phyloP scores from a whole-genome alignment of 2,888 invertebrate species.

The Watsonalla binaria region DNA sequence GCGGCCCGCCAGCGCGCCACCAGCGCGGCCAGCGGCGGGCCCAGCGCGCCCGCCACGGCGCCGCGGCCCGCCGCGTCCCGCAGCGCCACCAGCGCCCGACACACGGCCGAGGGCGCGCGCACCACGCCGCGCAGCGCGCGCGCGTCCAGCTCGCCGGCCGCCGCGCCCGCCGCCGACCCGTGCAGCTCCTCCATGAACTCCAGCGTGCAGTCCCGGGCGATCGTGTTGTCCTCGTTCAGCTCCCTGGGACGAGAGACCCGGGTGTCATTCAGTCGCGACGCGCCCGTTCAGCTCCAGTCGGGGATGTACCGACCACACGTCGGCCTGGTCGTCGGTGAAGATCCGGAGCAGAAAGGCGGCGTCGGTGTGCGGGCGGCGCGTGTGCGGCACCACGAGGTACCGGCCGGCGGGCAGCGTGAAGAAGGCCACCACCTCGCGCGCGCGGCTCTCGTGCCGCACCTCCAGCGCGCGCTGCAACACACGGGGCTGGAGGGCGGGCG shows the following conservation, averaged over 20 bases:
- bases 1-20: constrained; percentile 50
- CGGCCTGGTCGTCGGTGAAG: constrained; percentile 84
- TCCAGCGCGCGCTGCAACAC: constrained; percentile 79
- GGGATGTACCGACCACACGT: constrained; percentile 79
- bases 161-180: constrained; percentile 55
- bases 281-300: too few species aligned
- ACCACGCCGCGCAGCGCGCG: constrained; percentile 59
- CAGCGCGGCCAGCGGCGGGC: constrained; percentile 79
- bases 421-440: constrained; percentile 80
- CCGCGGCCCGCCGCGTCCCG: constrained; percentile 68
- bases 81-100: constrained; percentile 83
- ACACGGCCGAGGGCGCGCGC: constrained; percentile 72
- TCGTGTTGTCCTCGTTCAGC: constrained; percentile 86
- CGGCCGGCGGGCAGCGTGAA: constrained; percentile 86
- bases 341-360: constrained; percentile 85
- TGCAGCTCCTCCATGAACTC: constrained; percentile 79
- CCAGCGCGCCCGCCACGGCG: constrained; percentile 82
- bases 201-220: constrained; percentile 80
- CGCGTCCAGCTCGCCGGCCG: constrained; percentile 61
- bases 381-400: constrained; percentile 86
- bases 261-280: neutral
- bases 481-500: constrained; percentile 15
- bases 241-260: constrained; percentile 73
- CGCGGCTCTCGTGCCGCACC: constrained; percentile 80
- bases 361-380: constrained; percentile 82